Evolutionary conservation across 2,888 invertebrate genomes (phyloP), one percentile per base, ranked within the genome.

Genomic region (Drosophila villosipedis): DNA sequence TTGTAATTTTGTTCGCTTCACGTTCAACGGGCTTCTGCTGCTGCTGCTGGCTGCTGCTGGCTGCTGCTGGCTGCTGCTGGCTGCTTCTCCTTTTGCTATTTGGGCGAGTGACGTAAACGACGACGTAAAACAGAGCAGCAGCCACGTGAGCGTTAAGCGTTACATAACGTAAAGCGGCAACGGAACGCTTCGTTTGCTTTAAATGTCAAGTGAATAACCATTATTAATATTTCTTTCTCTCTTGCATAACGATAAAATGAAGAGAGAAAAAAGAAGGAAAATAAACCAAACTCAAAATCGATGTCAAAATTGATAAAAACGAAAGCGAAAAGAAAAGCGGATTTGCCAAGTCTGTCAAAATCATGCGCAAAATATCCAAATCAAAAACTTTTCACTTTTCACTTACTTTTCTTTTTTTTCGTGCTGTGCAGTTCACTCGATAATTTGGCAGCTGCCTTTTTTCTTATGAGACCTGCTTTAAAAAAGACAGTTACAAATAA

Each of bases 401-500:
- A 35, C 58, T 58, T 58, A 58, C 58, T 41, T 58, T 58, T 58
- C 58, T 43, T 58, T 2, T 58, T 58, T 43, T 58, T 58, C 37
- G 57, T 65, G 19, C 5, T 41, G 55, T 62, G 47, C 22, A 43
- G 52, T 50, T 79, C 77, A 69, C 69, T 68, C 60, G 82, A 67
- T 31, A 73, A 49, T 61, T 73, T 81, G 54, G 68, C 89, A 37
- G 76, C 90, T 12, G 81, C 75, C 70, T 92, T 92, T 91, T 93
- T 93, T 91, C 93, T 91, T 91, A 93, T 91, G 68, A 93, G 92
- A 91, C 93, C 93, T 93, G 91, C 25, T 54, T 22, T 68, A 68
- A 28, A 16, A 6, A n/a, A 31, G 53, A 37, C 55, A 22, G 14
- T 16, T 7, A 33, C n/a, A 59, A n/a, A 60, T 4, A 66, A 28